These are phyloP conservation scores for Andrena flavipes DNA, from an alignment of 2,888 invertebrate genomes.

Conservation along the genomic window DNA sequence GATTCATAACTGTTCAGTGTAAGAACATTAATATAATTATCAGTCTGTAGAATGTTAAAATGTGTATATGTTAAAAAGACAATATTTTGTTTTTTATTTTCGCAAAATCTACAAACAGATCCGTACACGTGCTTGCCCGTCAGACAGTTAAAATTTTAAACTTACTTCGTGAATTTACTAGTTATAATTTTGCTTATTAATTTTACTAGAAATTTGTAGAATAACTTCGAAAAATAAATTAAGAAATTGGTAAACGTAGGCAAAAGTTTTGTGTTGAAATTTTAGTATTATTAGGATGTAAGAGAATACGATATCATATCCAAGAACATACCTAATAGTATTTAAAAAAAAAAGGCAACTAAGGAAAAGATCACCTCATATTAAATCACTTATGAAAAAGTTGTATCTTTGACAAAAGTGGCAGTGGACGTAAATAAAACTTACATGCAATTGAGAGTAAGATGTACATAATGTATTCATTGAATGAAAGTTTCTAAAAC, in stretches of 20 bases:
- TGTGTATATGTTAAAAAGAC: background rate
- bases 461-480: slow-evolving; percentile 29
- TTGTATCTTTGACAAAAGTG: slow-evolving; percentile 3
- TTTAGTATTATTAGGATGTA: slow-evolving; percentile 13
- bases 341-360: background rate
- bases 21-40: background rate
- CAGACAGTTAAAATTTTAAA: background rate
- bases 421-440: slow-evolving; percentile 14
- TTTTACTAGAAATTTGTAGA: background rate
- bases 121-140: no score
- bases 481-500: slow-evolving; percentile 2
- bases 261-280: background rate
- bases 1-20: background rate
- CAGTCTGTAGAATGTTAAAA: background rate
- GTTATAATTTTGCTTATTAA: background rate
- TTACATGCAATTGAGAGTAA: slow-evolving; percentile 13
- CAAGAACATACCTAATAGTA: background rate
- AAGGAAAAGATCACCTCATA: background rate
- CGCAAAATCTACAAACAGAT: no score
- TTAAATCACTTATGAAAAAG: background rate
- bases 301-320: slow-evolving; percentile 32
- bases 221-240: background rate
- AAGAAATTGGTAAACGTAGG: background rate
- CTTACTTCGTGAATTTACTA: background rate
- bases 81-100: background rate